Evolutionary conservation across 1,140 invertebrate genomes (phyloP), one percentile per base, ranked within the genome.

Genomic region (Chironomus striatipennis): DNA sequence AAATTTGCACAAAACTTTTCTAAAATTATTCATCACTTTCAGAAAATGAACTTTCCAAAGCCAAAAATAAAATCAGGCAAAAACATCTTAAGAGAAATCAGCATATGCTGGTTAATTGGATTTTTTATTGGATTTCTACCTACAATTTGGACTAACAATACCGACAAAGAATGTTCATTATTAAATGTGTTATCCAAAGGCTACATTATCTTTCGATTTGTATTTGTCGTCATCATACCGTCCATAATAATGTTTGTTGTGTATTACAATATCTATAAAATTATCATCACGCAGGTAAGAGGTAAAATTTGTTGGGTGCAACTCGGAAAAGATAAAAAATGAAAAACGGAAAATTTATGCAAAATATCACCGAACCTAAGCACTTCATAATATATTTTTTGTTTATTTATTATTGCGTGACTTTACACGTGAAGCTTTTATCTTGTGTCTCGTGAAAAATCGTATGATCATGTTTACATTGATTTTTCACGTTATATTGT

Each of bases 131-230:
- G 93, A 0, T 90, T 95, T 75, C 83, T 96, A 65, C 94, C 94
- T 0, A 82, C 95, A 1, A 88, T 95, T 74, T 96, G 93, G 93
- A 90, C 94, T 79, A 82, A 86, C 72, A 83, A 85, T n/a, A 79
- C 83, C 15, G 81, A 84, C 18, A 67, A 4, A 17, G 64, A 67
- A 17, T 96, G 94, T 80, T 89, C 90, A 78, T 96, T 96, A 83
- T 89, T 90, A 0, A 85, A 90, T 78, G 92, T 95, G 24, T 95
- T 95, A 91, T 90, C 93, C 81, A 93, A 93, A 81, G 86, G 92
- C 79, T 96, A 93, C 80, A 87, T 95, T 42, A 89, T 95, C 10
- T 95, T 95, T 83, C 86, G 95, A 0, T 96, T 94, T 80, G 92
- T 95, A 78, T 89, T 90, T 6, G 96, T 94, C 4, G 96, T 96